Conservation (phyloP, 2,888 invertebrate genomes). For the Barypeithes pellucidus region DNA sequence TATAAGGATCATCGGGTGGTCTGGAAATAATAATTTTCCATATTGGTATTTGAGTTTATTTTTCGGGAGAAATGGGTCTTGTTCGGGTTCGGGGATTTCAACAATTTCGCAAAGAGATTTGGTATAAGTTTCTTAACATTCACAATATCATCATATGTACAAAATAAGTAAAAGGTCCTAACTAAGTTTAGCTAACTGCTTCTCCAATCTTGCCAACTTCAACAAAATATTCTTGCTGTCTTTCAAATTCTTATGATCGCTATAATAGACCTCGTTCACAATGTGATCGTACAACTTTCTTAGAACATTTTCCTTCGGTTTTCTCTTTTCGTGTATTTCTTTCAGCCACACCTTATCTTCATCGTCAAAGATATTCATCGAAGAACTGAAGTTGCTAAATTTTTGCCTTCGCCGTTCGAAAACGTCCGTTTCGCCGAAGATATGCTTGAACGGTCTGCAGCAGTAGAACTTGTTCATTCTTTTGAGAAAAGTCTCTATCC, state of each 20-base stretch:
- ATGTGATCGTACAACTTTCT: constrained; percentile 43
- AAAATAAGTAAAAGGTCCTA: no score
- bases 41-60: no score
- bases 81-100: no score
- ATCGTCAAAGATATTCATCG: constrained; percentile 53
- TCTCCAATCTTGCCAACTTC: constrained; percentile 44
- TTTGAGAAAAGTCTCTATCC: constrained; percentile 55
- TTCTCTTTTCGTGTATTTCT: constrained; percentile 47
- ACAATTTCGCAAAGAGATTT: no score
- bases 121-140: no score
- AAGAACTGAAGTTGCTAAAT: constrained; percentile 8
- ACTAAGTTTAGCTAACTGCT: constrained; percentile 23
- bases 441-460: constrained; percentile 21
- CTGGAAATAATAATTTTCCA: no score
- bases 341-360: constrained; percentile 53
- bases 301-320: constrained; percentile 25
- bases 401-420: constrained; percentile 43
- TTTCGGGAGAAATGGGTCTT: no score
- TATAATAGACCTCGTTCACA: constrained; percentile 25
- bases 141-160: no score
- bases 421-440: constrained; percentile 27
- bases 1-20: no score
- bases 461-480: constrained; percentile 50
- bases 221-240: constrained; percentile 44
- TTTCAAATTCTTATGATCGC: constrained; percentile 29